phyloP scores from a whole-genome alignment of 1,140 invertebrate genomes.

The Drosophila teissieri region DNA sequence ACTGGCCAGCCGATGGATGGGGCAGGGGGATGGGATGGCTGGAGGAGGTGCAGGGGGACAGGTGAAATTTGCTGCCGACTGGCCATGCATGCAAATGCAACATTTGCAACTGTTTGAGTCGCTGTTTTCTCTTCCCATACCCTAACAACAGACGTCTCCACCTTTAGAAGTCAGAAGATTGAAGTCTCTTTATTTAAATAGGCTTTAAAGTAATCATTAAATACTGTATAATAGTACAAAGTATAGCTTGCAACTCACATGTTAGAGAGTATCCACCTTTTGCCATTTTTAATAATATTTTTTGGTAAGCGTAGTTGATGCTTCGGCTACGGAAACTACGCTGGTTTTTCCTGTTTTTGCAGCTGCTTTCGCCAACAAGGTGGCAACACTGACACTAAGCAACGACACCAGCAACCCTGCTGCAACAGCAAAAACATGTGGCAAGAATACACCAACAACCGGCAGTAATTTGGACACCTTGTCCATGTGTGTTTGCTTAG shows the following conservation, averaged over 20 bases:
- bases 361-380: conserved; percentile 54
- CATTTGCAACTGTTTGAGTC: conserved; percentile 77
- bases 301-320: not conserved
- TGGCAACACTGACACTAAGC: conserved; percentile 74
- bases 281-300: not conserved
- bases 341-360: conserved; percentile 17
- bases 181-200: not conserved
- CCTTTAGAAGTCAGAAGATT: not conserved
- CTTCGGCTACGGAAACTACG: not conserved
- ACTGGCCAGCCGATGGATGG: conserved; percentile 28
- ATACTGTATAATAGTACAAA: too few relatives aligned
- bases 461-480: conserved; percentile 80
- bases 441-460: conserved; percentile 41
- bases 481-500: conserved; percentile 60
- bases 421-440: conserved; percentile 31
- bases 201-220: too few relatives aligned
- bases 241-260: too few relatives aligned
- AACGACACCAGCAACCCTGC: conserved; percentile 52
- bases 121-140: conserved; percentile 21
- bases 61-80: conserved; percentile 46
- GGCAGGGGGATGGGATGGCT: not conserved
- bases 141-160: not conserved
- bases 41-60: not conserved
- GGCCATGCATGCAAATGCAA: conserved; percentile 81
- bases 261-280: too few relatives aligned